Evolutionary conservation across 2,113 vertebrate genomes (phyloP), one percentile per base, ranked within the genome.

Genomic region (Zosterops borbonicus): DNA sequence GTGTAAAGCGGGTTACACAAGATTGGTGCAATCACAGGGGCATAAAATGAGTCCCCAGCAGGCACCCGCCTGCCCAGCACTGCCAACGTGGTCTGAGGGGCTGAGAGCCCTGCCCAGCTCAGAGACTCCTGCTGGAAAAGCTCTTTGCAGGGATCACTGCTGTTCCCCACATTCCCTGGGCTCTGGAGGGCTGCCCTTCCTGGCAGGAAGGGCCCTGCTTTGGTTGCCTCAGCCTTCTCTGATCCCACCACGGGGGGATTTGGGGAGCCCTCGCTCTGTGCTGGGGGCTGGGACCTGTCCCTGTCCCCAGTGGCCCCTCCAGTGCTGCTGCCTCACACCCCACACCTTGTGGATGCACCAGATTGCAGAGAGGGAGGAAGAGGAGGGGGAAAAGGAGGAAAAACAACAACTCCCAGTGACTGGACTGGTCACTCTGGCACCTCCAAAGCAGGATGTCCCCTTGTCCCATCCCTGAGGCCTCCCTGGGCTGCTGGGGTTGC

Each of bases 61-160:
- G 11, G n/a, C 44, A 42, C 50, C 17, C 25, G 6, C 31, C 47
- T 27, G 28, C 70, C 69, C 60, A 60, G 11, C 1, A 2, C 46
- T 44, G 35, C 70, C 11, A 4, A 2, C 2, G 12, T 0, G 17
- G 11, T 7, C 13, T 0, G 5, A 29, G 24, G n/a, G 16, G 10
- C 42, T 37, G 49, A 35, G 58, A 29, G 50, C 44, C 28, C 16
- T 79, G 58, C 67, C 69, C 22, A 62, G 11, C 44, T 2, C 39
- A 29, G 62, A 2, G 0, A 2, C 7, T 53, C 62, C 42, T 0
- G 0, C 2, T 16, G 37, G 59, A 62, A 85, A 69, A 78, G 22
- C n/a, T 47, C 52, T 71, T 41, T 59, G 14, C 47, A 10, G 20
- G 75, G 39, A 29, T 9, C 2, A 0, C 59, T 41, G 62, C 28